phyloP scores from a whole-genome alignment of 2,888 invertebrate species.

The Nysson spinosus region DNA sequence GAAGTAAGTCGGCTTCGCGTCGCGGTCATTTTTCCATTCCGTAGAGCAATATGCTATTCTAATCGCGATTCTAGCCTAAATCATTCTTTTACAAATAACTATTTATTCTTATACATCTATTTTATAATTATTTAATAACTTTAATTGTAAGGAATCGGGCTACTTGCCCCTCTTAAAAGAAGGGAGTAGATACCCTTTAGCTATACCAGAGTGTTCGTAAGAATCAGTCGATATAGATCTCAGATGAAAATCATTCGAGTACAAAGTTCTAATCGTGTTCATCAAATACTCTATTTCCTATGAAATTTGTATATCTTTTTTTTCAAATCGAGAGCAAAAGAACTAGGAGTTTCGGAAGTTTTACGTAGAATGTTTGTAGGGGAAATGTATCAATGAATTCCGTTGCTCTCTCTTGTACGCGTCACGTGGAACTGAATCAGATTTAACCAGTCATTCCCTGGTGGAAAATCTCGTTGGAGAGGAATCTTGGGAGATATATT shows the following conservation, averaged over 20 bases:
- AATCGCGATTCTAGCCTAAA: conserved; percentile 29
- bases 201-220: conserved; percentile 33
- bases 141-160: conserved; percentile 14
- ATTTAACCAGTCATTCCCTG: conserved; percentile 15
- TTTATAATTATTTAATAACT: conserved; percentile 42
- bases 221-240: conserved; percentile 42
- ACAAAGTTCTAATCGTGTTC: conserved; percentile 49
- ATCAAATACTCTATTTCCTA: conserved; percentile 33
- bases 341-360: not conserved
- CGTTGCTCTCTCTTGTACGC: not conserved
- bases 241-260: conserved; percentile 47
- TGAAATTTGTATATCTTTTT: not conserved
- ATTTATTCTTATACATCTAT: conserved; percentile 54
- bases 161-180: not conserved
- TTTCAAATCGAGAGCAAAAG: conserved; percentile 5
- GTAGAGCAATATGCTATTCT: conserved; percentile 14
- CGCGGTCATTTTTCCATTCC: conserved; percentile 9
- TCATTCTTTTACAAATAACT: conserved; percentile 20
- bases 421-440: conserved; percentile 35
- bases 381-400: not conserved
- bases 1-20: conserved; percentile 15
- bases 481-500: conserved; percentile 26
- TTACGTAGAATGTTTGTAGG: not conserved
- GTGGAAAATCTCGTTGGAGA: conserved; percentile 7
- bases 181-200: conserved; percentile 9